phyloP scores from a whole-genome alignment of 2,113 vertebrate genomes.

The Caracal caracal region DNA sequence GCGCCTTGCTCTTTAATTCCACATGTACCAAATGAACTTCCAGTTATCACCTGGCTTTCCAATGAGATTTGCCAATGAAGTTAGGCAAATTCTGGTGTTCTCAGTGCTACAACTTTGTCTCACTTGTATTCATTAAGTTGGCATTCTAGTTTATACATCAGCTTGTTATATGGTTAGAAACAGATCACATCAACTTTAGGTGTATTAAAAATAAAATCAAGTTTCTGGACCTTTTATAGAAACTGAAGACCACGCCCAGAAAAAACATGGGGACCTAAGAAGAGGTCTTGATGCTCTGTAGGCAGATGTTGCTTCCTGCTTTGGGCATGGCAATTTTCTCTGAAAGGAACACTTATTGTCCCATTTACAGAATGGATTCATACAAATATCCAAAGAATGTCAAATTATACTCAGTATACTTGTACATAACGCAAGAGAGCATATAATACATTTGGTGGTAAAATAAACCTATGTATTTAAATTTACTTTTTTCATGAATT shows the following conservation, averaged over 20 bases:
- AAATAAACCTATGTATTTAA: background rate
- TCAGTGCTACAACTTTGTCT: background rate
- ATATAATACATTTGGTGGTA: background rate
- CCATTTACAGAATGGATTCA: background rate
- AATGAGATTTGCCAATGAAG: background rate
- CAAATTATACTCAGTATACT: background rate
- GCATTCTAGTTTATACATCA: background rate
- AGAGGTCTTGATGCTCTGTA: background rate
- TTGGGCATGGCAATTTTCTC: background rate
- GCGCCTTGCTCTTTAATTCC: background rate
- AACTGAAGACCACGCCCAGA: background rate
- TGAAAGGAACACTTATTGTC: background rate
- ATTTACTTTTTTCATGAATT: background rate
- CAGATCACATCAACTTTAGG: background rate
- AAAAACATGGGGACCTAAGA: background rate
- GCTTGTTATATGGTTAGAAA: background rate
- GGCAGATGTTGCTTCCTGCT: background rate
- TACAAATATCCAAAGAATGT: background rate
- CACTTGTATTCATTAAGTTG: background rate
- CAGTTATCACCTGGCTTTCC: background rate
- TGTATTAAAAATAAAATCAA: background rate
- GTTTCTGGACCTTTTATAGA: background rate
- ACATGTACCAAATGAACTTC: background rate
- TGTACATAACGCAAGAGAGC: background rate
- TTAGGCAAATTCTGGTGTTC: slow-evolving; percentile 19